These are phyloP conservation scores for Nymphalis c-album DNA, from an alignment of 2,888 invertebrate genomes.

Conservation along the genomic window DNA sequence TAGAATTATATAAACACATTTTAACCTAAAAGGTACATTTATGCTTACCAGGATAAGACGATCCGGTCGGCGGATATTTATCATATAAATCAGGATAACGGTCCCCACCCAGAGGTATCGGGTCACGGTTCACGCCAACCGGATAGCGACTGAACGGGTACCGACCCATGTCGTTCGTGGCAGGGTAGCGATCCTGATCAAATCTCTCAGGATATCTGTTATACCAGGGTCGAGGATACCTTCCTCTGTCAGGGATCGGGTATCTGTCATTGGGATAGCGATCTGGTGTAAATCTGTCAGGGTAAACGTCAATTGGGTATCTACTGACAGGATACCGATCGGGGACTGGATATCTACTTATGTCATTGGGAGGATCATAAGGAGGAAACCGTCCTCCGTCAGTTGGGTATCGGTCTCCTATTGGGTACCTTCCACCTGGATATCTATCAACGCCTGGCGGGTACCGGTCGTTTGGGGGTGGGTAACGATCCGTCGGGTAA, in stretches of 20 bases:
- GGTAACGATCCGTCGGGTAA: conserved; percentile 75
- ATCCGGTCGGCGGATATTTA: conserved; percentile 82
- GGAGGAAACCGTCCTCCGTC: conserved; percentile 64
- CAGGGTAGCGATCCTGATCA: conserved; percentile 70
- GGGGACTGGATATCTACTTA: conserved; percentile 61
- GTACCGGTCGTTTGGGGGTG: conserved; percentile 73
- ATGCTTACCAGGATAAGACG: conserved; percentile 77
- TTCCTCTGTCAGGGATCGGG: conserved; percentile 69
- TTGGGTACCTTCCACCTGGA: conserved; percentile 72
- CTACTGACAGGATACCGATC: conserved; percentile 71
- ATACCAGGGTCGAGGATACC: conserved; percentile 55
- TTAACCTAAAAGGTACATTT: conserved; percentile 2
- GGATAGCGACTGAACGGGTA: conserved; percentile 75
- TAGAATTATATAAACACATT: conserved; percentile 1
- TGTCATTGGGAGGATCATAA: conserved; percentile 57
- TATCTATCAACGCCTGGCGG: conserved; percentile 73
- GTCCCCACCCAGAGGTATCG: conserved; percentile 75
- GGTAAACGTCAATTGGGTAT: conserved; percentile 66
- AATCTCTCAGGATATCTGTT: conserved; percentile 77
- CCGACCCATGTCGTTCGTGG: conserved; percentile 66
- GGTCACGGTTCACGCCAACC: conserved; percentile 75
- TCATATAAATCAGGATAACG: conserved; percentile 78
- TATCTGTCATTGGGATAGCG: conserved; percentile 78
- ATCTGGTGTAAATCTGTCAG: conserved; percentile 60
- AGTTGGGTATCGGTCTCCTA: conserved; percentile 65